Base-by-base conservation (phyloP, 2,888 invertebrate genomes). In the Liposcelis brunnea region DNA sequence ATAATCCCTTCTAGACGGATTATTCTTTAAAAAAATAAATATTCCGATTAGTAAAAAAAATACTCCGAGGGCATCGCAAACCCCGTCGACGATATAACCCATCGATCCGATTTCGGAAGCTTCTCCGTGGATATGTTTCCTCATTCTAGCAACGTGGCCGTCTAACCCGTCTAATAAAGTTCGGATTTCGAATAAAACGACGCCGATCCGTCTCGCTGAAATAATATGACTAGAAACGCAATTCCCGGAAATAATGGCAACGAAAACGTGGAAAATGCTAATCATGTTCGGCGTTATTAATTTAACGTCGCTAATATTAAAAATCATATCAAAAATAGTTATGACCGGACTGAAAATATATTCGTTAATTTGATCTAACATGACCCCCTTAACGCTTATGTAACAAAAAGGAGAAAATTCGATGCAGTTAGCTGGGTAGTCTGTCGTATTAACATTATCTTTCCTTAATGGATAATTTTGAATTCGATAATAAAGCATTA, bases 151-250 rank as follows among this genome's bases (percentile, higher is more conserved):
- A 2, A 90, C 81, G 56, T 84, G 81, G 0, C 90, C 90, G 56
- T 90, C 90, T 49, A 90, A 62, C 55, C 85, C 83, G 56, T 90
- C 90, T 44, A 89, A 61, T 64, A 84, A 85, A 51, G 83, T 82
- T 52, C 89, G 69, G 33, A 86, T 61, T 63, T 85, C 80, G 58
- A 85, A 89, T 15, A 89, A 59, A 2, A 84, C 61, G 1, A 86
- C 77, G 0, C 80, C 87, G 0, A 83, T 51, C 16, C 86, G 70
- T 21, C 89, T 68, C 18, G 75, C 73, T 2, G 75, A 69, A 12
- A 89, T 61, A 53, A 71, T 78, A 55, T 81, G 80, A 44, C 77
- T 79, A 2, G 80, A 74, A 37, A 89, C 65, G 44, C 83, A 70
- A 56, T 80, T 81, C 1, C 77, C 84, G n/a, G 81, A 74, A 1